A percentile compares a stretch with the other conserved stretches of the same genome.
phyloP scores from a whole-genome alignment of 2,888 invertebrate species.

The Himalopsyche kuldschensis region DNA sequence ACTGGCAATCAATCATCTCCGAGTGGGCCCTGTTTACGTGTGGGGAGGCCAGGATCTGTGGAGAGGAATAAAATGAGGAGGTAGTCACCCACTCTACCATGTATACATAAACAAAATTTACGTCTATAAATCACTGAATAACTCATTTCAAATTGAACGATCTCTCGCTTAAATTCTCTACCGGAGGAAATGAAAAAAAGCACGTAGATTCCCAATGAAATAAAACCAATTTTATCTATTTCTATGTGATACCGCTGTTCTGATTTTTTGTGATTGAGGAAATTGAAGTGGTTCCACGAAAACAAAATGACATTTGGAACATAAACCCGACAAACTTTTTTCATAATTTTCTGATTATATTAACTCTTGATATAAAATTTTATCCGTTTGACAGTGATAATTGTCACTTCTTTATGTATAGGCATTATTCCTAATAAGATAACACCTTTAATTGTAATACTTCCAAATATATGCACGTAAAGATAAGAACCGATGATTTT shows the following conservation, averaged over 20 bases:
- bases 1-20: constrained; percentile 22
- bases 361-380: too few species aligned
- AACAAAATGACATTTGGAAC: background rate
- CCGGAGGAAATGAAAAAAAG: background rate
- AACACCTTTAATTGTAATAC: too few species aligned
- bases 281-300: background rate
- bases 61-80: background rate
- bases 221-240: background rate
- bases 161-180: background rate
- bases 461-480: too few species aligned
- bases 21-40: background rate
- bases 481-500: too few species aligned
- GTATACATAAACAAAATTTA: constrained; percentile 12
- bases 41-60: background rate
- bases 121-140: constrained; percentile 12
- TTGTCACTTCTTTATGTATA: too few species aligned
- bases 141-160: constrained; percentile 6
- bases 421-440: too few species aligned
- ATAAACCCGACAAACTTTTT: too few species aligned
- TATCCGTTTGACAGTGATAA: too few species aligned
- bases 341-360: too few species aligned
- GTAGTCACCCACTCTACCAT: background rate
- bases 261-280: background rate
- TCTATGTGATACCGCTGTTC: background rate
- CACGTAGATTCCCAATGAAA: background rate